Percentiles rank a stretch among this genome's conserved stretches.
phyloP scores from a whole-genome alignment of 2,797 vertebrate genomes.

The Xyrichtys novacula region DNA sequence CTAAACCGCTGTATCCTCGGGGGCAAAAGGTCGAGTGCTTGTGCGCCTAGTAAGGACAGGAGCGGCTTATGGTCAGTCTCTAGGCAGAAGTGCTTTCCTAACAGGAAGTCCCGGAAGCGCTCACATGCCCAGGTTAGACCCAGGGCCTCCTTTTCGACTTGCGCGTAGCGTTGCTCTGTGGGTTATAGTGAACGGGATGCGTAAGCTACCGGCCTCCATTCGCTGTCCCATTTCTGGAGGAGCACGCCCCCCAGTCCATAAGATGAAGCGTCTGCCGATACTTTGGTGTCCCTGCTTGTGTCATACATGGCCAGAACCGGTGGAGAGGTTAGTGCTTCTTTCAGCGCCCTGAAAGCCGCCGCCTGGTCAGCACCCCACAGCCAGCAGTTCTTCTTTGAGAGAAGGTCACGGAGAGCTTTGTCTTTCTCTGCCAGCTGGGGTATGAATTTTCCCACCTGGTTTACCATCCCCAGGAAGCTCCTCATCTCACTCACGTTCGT shows the following conservation, averaged over 20 bases:
- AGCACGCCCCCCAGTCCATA: not conserved
- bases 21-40: slow-evolving; percentile 28
- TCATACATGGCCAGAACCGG: not conserved
- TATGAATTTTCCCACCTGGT: too few relatives aligned
- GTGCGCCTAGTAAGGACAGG: slow-evolving; percentile 24
- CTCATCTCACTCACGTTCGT: too few relatives aligned
- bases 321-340: not conserved
- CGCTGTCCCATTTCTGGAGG: not conserved
- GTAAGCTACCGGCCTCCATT: not conserved
- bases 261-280: not conserved
- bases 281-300: not conserved
- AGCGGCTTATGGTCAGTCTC: slow-evolving; percentile 8
- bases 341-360: not conserved
- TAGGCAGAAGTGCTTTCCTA: not conserved
- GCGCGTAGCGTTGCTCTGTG: too few relatives aligned
- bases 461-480: too few relatives aligned
- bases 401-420: not conserved
- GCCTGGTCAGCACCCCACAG: not conserved
- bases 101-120: slow-evolving; percentile 9
- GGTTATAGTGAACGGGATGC: not conserved
- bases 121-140: slow-evolving; percentile 8
- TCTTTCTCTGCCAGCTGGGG: too few relatives aligned
- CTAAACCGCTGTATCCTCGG: slow-evolving; percentile 25
- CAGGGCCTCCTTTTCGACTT: too few relatives aligned
- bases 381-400: not conserved